phyloP scores from a whole-genome alignment of 1,140 invertebrate genomes.

The Apis florea region DNA sequence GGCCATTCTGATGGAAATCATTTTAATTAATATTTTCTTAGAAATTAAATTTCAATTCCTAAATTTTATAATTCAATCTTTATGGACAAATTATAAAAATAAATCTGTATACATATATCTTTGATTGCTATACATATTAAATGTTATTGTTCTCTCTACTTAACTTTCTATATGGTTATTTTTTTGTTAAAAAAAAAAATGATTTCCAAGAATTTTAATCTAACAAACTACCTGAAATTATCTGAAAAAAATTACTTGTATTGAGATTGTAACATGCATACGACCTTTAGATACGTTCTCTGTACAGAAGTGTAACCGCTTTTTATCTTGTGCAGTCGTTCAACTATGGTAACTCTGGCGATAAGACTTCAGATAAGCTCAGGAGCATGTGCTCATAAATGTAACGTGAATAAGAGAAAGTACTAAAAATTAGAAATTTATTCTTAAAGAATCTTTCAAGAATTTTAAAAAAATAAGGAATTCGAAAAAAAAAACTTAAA shows the following conservation, averaged over 20 bases:
- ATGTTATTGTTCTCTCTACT: no score
- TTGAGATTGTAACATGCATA: neutral
- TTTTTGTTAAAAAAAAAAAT: no score
- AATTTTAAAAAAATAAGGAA: neutral
- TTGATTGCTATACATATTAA: no score
- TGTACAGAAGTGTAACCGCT: neutral
- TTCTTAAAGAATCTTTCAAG: neutral
- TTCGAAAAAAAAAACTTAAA: neutral
- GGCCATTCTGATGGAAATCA: no score
- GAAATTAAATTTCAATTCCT: no score
- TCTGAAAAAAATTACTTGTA: neutral
- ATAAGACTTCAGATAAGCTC: constrained; percentile 3
- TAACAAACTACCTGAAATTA: neutral
- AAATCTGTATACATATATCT: no score
- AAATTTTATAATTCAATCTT: no score
- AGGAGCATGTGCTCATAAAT: neutral
- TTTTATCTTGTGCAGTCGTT: constrained; percentile 1
- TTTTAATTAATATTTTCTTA: no score
- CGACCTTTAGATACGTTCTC: neutral
- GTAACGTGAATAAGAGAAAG: neutral
- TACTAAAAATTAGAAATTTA: neutral
- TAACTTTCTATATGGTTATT: no score
- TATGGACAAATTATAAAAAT: no score
- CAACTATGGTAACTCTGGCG: neutral
- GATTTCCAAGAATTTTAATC: neutral